Conservation (phyloP, 2,113 vertebrate species). For the Amphilophus citrinellus region DNA sequence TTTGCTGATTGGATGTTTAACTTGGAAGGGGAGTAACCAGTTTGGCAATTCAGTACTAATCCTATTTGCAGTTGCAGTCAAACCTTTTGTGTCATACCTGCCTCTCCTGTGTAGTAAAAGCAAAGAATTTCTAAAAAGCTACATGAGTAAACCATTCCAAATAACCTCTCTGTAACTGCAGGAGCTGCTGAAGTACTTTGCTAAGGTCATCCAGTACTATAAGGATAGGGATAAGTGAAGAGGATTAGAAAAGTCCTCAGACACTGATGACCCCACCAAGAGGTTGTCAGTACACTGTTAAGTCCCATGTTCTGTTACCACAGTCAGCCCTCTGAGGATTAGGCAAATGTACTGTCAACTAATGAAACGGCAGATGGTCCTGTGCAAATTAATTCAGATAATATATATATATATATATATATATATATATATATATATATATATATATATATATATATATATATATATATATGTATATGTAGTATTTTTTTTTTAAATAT, state of each 20-base stretch:
- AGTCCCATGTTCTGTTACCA: conserved; percentile 11
- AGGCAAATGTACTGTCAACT: conserved; percentile 39
- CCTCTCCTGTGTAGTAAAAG: neutral
- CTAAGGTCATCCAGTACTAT: conserved; percentile 6
- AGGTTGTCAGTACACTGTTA: conserved; percentile 37
- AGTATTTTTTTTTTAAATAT: too few species aligned
- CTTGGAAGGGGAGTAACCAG: too few species aligned
- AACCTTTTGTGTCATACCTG: neutral
- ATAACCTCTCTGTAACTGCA: conserved; percentile 9
- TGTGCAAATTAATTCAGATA: neutral
- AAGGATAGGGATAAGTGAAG: conserved; percentile 44
- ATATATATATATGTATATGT: too few species aligned
- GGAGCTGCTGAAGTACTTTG: conserved; percentile 6
- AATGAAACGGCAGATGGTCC: conserved; percentile 31
- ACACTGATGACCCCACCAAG: conserved; percentile 28
- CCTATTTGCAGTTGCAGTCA: neutral
- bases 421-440: too few species aligned
- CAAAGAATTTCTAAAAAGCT: neutral
- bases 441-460: too few species aligned
- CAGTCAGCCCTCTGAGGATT: conserved; percentile 30
- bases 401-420: too few species aligned
- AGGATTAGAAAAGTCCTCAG: conserved; percentile 54
- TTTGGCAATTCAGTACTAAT: too few species aligned
- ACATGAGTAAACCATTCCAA: neutral
- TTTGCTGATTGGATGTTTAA: too few species aligned